Evolutionary conservation across 2,888 invertebrate species (phyloP).

Genomic region (Epirrhoe tristata): DNA sequence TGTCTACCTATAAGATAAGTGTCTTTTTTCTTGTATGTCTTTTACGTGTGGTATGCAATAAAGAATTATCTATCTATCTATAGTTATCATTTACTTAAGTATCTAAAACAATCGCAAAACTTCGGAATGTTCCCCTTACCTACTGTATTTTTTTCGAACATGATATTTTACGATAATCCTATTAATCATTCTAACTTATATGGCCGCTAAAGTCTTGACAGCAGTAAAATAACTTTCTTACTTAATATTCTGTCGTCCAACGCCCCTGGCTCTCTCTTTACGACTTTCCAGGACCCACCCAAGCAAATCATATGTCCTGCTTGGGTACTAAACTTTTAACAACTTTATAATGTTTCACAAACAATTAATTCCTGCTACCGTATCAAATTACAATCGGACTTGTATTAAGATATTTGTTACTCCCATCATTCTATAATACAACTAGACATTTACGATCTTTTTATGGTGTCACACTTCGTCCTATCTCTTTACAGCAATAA

Average conservation of each 20-base stretch:
- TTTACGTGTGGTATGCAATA: too few species aligned
- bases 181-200: not conserved
- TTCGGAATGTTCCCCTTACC: too few species aligned
- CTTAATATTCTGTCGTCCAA: not conserved
- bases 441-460: constrained; percentile 42
- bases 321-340: constrained; percentile 22
- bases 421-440: constrained; percentile 12
- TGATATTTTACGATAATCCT: not conserved
- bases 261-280: not conserved
- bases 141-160: not conserved
- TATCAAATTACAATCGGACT: constrained; percentile 30
- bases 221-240: not conserved
- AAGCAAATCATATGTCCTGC: not conserved
- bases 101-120: too few species aligned
- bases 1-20: too few species aligned
- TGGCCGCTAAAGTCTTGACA: not conserved
- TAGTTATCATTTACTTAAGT: too few species aligned
- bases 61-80: too few species aligned
- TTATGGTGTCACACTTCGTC: constrained; percentile 42
- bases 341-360: constrained; percentile 25
- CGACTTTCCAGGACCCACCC: not conserved
- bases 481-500: constrained; percentile 35
- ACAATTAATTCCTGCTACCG: constrained; percentile 26
- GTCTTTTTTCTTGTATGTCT: too few species aligned
- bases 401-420: constrained; percentile 33